A percentile compares a stretch with the other conserved stretches of the same genome.
Conservation (phyloP, 2,797 vertebrate species). For the Euthynnus affinis region DNA sequence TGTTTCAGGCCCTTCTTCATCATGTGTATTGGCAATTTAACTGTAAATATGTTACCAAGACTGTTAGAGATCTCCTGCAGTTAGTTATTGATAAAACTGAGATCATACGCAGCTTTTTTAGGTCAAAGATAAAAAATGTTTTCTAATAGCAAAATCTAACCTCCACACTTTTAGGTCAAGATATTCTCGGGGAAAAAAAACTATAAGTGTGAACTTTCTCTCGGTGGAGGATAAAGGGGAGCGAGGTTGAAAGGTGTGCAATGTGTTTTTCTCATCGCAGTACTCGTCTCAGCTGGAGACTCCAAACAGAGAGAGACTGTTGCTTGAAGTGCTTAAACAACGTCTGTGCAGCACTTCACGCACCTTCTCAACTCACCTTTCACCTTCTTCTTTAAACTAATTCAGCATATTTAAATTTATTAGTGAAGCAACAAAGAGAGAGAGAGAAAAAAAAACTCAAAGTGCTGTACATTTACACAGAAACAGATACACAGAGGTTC, state of each 20-base stretch:
- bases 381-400: conserved; percentile 56
- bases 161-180: neutral
- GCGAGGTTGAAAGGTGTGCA: conserved; percentile 34
- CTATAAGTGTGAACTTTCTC: conserved; percentile 18
- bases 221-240: neutral
- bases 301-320: conserved; percentile 54
- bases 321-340: conserved; percentile 48
- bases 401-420: conserved; percentile 73
- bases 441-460: conserved; percentile 15
- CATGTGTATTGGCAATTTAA: no score
- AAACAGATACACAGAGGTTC: conserved; percentile 34
- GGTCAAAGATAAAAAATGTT: neutral
- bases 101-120: no score
- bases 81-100: neutral
- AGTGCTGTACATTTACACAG: conserved; percentile 46
- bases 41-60: no score
- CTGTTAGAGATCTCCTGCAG: neutral
- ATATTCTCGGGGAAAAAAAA: neutral
- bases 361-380: conserved; percentile 54
- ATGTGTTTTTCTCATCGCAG: conserved; percentile 66
- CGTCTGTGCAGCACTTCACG: conserved; percentile 46
- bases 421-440: conserved; percentile 39
- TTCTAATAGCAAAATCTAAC: neutral
- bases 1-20: no score
- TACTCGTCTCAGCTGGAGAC: conserved; percentile 49